A percentile compares a stretch with the other conserved stretches of the same genome.
phyloP scores from a whole-genome alignment of 2,113 vertebrate species.

The Noturus placidus region DNA sequence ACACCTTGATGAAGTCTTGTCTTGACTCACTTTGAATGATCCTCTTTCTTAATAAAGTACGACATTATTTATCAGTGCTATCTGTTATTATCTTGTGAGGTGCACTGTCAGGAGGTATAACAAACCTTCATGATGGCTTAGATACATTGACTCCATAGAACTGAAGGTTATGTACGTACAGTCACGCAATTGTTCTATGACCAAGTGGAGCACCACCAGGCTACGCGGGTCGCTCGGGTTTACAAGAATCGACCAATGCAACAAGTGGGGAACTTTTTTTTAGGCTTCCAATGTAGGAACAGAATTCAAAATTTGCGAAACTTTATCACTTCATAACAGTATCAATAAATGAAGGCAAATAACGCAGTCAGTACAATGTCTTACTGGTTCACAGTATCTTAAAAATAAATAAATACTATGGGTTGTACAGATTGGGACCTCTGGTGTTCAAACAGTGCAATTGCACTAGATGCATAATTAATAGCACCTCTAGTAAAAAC shows the following conservation, averaged over 20 bases:
- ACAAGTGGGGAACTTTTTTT: neutral
- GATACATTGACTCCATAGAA: neutral
- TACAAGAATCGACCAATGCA: neutral
- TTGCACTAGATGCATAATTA: neutral
- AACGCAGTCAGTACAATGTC: neutral
- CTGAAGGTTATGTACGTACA: neutral
- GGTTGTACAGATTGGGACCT: neutral
- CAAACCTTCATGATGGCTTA: neutral
- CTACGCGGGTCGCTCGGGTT: no score
- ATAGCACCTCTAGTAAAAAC: neutral
- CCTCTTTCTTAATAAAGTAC: neutral
- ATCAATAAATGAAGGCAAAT: no score
- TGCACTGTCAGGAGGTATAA: neutral
- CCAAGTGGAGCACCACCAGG: neutral
- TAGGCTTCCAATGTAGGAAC: neutral
- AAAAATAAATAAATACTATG: neutral
- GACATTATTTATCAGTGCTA: neutral
- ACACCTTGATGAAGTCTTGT: neutral
- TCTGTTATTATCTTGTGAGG: neutral
- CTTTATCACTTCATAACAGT: neutral
- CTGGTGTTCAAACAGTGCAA: neutral
- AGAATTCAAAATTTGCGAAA: neutral
- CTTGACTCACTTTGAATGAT: neutral
- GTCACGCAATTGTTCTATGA: neutral
- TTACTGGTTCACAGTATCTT: neutral